Percentiles rank a stretch among this genome's conserved stretches.
Evolutionary conservation across 2,113 vertebrate genomes (phyloP).

Genomic region (Gambusia affinis): DNA sequence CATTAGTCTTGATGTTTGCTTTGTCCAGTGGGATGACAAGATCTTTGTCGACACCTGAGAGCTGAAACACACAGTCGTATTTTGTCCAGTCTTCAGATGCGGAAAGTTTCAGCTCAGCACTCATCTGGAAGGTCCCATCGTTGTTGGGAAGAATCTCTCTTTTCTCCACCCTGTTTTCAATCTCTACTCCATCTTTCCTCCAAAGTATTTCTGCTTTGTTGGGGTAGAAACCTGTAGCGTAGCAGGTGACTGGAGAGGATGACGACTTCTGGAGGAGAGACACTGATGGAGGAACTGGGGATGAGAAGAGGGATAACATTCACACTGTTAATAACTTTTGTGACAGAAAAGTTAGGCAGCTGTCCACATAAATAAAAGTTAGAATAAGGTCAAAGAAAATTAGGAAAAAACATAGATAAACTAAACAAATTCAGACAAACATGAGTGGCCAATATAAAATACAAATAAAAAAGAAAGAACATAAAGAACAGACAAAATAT

Average conservation of each 20-base stretch:
- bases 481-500: no score
- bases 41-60: background rate
- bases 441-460: no score
- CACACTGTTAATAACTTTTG: no score
- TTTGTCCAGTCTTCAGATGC: slow-evolving; percentile 23
- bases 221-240: slow-evolving; percentile 53
- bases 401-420: no score
- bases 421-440: no score
- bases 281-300: slow-evolving; percentile 23
- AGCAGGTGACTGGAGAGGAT: slow-evolving; percentile 47
- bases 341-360: background rate
- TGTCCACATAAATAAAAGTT: no score
- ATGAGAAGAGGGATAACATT: no score
- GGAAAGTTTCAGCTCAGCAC: background rate
- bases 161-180: slow-evolving; percentile 50
- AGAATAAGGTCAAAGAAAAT: no score
- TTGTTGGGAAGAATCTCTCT: background rate
- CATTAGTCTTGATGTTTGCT: no score
- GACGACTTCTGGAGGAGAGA: slow-evolving; percentile 54
- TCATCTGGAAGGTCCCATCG: slow-evolving; percentile 53
- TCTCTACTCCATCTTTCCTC: slow-evolving; percentile 36
- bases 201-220: slow-evolving; percentile 35
- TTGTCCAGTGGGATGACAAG: background rate
- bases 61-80: slow-evolving; percentile 42
- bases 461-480: no score